phyloP scores from a whole-genome alignment of 2,888 invertebrate species.

The Temnothorax rugatulus region DNA sequence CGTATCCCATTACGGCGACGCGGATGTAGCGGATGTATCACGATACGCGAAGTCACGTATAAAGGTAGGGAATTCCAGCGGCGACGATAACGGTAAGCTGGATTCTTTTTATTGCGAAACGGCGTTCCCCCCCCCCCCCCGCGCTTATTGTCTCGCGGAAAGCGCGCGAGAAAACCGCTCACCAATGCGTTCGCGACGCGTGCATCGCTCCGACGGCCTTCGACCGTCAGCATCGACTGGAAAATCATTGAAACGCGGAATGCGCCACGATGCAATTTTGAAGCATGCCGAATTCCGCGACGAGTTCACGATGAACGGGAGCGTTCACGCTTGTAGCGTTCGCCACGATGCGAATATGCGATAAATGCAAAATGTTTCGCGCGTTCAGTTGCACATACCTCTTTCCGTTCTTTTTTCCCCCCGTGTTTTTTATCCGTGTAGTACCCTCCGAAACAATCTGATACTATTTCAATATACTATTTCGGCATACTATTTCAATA shows the following conservation, averaged over 20 bases:
- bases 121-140: constrained; percentile 16
- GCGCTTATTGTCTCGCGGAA: constrained; percentile 63
- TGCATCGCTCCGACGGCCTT: constrained; percentile 34
- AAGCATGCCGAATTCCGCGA: constrained; percentile 25
- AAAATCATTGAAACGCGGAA: constrained; percentile 41
- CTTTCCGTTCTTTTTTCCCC: background rate
- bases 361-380: constrained; percentile 45
- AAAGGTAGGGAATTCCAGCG: constrained; percentile 64
- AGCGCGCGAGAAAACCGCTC: constrained; percentile 40
- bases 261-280: constrained; percentile 44
- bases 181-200: constrained; percentile 21
- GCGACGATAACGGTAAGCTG: constrained; percentile 67
- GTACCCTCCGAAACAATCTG: constrained; percentile 14
- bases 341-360: constrained; percentile 31
- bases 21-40: constrained; percentile 45
- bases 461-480: constrained; percentile 10
- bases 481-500: constrained; percentile 24
- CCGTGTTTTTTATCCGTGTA: background rate
- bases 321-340: constrained; percentile 12
- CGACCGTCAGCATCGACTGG: background rate
- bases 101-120: constrained; percentile 49
- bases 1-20: constrained; percentile 68
- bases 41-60: constrained; percentile 23
- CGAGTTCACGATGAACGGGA: constrained; percentile 7
- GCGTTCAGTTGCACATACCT: constrained; percentile 27